Evolutionary conservation across 2,113 vertebrate species (phyloP), one percentile per base, ranked within the genome.

Genomic region (Ibidorhyncha struthersii): DNA sequence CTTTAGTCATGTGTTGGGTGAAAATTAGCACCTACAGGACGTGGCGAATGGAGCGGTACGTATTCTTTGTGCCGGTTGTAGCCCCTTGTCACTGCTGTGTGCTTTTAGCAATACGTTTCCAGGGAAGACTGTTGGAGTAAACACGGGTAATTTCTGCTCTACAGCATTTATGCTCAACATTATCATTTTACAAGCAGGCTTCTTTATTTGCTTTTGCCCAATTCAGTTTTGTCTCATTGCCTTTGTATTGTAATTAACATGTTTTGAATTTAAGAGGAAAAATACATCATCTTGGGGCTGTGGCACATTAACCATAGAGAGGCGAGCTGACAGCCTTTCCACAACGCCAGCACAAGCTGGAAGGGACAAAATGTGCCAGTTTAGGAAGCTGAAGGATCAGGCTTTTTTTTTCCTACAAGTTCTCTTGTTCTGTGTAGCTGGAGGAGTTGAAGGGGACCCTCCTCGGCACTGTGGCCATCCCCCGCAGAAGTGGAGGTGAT

Each of bases 181-280:
- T 66, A 63, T 66, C 49, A 59, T 93, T 96, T 94, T 79, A 79
- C 61, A 91, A 92, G 88, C 86, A 84, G 62, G 30, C 59, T 73
- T 76, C 89, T 89, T 91, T 94, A 74, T 93, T 97, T 96, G 73
- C 63, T 90, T 97, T 95, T 85, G 56, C 56, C 34, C n/a, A 4
- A 3, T 56, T 93, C n/a, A 8, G 62, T 94, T 96, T 92, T 49
- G 32, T 94, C 67, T 95, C 61, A 3, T 93, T 96, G 76, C 45
- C 81, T 92, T 77, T 76, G 53, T 79, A 53, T 89, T 91, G 65
- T 87, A 96, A 95, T 96, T 81, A 96, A 86, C 38, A 11, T 84
- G 69, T n/a, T 78, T 52, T 70, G 77, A 82, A 38, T 65, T 93
- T 47, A 67, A 82, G 92, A 93, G 36, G 79, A 85, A 85, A 67